Conservation (phyloP, 2,113 vertebrate species). For the Scortum barcoo region DNA sequence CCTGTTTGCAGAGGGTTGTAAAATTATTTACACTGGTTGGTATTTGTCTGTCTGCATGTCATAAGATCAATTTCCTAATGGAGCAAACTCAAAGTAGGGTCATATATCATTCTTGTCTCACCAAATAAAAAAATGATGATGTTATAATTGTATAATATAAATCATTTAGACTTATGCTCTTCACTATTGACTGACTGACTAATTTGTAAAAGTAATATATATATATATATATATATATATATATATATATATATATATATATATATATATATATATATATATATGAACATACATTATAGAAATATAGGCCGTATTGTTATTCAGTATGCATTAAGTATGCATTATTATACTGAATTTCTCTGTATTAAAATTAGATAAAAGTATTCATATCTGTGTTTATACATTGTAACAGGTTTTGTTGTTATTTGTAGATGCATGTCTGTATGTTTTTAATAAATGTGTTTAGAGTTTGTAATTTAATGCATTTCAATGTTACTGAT, state of each 20-base stretch:
- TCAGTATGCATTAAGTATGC: neutral
- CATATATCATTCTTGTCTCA: neutral
- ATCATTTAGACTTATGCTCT: neutral
- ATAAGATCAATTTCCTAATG: constrained; percentile 40
- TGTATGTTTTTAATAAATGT: neutral
- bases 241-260: neutral
- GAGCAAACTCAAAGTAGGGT: constrained; percentile 8
- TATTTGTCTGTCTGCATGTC: constrained; percentile 25
- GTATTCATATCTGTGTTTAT: neutral
- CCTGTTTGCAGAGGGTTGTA: neutral
- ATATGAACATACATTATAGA: neutral
- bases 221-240: neutral
- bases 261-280: constrained; percentile 12
- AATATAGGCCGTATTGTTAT: too few species aligned
- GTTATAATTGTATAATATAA: constrained; percentile 1
- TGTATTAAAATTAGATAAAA: neutral
- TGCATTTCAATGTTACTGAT: neutral
- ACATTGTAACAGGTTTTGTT: neutral
- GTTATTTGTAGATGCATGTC: neutral
- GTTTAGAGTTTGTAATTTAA: neutral
- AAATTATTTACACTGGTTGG: constrained; percentile 8
- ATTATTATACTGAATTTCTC: neutral
- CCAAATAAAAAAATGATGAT: neutral
- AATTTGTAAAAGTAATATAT: constrained; percentile 7
- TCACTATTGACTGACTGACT: neutral